These are phyloP conservation scores for Artemia franciscana DNA, from an alignment of 1,140 invertebrate genomes.

Conservation along the genomic window DNA sequence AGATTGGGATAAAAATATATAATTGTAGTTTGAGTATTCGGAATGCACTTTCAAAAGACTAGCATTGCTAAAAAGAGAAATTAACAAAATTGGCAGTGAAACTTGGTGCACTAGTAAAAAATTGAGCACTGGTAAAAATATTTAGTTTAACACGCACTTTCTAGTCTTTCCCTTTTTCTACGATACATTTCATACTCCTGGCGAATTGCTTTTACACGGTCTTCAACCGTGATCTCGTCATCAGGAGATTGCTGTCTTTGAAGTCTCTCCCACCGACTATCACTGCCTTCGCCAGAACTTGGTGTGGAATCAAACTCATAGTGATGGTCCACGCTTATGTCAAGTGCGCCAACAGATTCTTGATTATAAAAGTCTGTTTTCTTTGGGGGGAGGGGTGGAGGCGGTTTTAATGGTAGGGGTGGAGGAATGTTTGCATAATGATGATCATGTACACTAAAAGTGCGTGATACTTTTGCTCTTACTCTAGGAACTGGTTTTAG, in stretches of 20 bases:
- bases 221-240: conserved; percentile 15
- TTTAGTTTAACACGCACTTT: not conserved
- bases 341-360: conserved; percentile 21
- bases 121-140: not conserved
- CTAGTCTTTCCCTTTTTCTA: not conserved
- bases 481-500: conserved; percentile 20
- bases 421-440: conserved; percentile 15
- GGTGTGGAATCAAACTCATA: conserved; percentile 60
- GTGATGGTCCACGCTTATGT: conserved; percentile 76
- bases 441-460: conserved; percentile 21
- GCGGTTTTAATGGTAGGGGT: conserved; percentile 14
- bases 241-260: conserved; percentile 16
- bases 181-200: not conserved
- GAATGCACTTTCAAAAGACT: too few relatives aligned
- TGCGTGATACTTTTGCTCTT: conserved; percentile 35
- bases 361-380: conserved; percentile 24
- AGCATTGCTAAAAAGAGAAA: too few relatives aligned
- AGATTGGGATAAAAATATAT: too few relatives aligned
- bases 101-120: not conserved
- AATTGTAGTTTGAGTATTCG: too few relatives aligned
- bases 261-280: conserved; percentile 14
- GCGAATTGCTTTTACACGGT: conserved; percentile 4
- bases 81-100: too few relatives aligned
- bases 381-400: conserved; percentile 18
- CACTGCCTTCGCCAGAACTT: conserved; percentile 4